These are phyloP conservation scores for Chlorops oryzae DNA, from an alignment of 1,140 invertebrate genomes.

Conservation along the genomic window DNA sequence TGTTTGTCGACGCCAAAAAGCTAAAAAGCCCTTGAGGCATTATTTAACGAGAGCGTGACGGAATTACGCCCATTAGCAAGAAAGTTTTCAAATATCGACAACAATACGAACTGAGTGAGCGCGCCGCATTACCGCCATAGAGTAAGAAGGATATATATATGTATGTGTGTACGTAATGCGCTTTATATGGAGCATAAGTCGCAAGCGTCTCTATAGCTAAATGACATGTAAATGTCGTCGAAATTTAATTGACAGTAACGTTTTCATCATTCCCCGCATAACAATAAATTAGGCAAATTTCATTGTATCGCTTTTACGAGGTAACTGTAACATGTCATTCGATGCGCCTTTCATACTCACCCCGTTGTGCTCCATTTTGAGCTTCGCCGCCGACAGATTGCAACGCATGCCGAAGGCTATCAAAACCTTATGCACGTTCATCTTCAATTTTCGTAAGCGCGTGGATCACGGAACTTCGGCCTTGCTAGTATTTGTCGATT, in stretches of 20 bases:
- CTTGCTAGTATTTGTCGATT: slow-evolving; percentile 79
- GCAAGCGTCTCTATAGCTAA: too few species aligned
- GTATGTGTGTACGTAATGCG: too few species aligned
- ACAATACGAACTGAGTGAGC: slow-evolving; percentile 4
- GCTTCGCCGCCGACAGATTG: slow-evolving; percentile 94
- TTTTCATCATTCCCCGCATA: background rate
- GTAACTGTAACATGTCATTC: too few species aligned
- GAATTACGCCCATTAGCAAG: slow-evolving; percentile 13
- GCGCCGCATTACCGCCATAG: background rate
- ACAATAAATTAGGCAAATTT: background rate
- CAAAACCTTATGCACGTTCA: slow-evolving; percentile 84
- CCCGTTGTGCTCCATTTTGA: slow-evolving; percentile 57
- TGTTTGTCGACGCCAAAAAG: slow-evolving; percentile 18
- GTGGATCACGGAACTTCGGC: slow-evolving; percentile 83
- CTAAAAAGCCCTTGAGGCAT: slow-evolving; percentile 25
- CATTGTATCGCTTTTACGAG: too few species aligned
- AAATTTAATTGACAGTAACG: background rate
- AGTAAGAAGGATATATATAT: background rate
- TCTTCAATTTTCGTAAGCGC: slow-evolving; percentile 82
- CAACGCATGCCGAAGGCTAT: slow-evolving; percentile 93
- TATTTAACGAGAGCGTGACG: slow-evolving; percentile 41
- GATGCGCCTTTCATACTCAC: too few species aligned
- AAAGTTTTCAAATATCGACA: slow-evolving; percentile 1
- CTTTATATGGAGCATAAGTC: too few species aligned
- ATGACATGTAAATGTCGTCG: too few species aligned